Evolutionary conservation across 2,888 invertebrate genomes (phyloP).

Genomic region (Unio pictorum): DNA sequence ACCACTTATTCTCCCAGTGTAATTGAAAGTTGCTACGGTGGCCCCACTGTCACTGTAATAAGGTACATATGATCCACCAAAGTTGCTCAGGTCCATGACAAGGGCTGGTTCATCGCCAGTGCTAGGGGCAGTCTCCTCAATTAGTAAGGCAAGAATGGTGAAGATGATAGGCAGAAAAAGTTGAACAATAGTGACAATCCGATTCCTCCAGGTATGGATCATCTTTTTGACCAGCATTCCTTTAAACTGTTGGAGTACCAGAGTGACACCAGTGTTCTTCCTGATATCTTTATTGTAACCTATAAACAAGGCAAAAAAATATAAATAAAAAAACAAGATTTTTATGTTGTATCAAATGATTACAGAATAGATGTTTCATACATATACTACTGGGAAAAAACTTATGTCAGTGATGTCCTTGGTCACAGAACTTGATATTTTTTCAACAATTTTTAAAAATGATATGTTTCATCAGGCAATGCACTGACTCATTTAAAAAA

Average conservation of each 20-base stretch:
- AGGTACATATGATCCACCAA: slow-evolving; percentile 21
- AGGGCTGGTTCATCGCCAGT: slow-evolving; percentile 75
- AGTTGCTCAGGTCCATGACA: slow-evolving; percentile 74
- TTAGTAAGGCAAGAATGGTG: slow-evolving; percentile 78
- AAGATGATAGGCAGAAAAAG: slow-evolving; percentile 81
- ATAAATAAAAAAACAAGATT: too few relatives aligned
- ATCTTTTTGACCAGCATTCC: slow-evolving; percentile 80
- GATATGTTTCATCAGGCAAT: too few relatives aligned
- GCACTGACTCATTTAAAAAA: too few relatives aligned
- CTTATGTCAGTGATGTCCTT: too few relatives aligned
- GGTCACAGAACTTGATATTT: too few relatives aligned
- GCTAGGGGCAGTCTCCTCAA: slow-evolving; percentile 73
- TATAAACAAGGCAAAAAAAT: slow-evolving; percentile 19
- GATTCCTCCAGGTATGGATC: slow-evolving; percentile 79
- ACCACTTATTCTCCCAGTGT: slow-evolving; percentile 16
- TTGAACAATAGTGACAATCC: slow-evolving; percentile 74
- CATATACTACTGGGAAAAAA: too few relatives aligned
- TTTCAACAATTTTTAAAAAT: too few relatives aligned
- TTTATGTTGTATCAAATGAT: too few relatives aligned
- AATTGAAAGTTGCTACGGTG: slow-evolving; percentile 1
- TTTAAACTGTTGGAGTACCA: slow-evolving; percentile 76
- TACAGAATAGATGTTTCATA: too few relatives aligned
- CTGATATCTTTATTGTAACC: slow-evolving; percentile 48
- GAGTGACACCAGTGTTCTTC: slow-evolving; percentile 61
- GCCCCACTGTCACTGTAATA: slow-evolving; percentile 30